phyloP scores from a whole-genome alignment of 1,140 invertebrate species.

The Achatina immaculata region DNA sequence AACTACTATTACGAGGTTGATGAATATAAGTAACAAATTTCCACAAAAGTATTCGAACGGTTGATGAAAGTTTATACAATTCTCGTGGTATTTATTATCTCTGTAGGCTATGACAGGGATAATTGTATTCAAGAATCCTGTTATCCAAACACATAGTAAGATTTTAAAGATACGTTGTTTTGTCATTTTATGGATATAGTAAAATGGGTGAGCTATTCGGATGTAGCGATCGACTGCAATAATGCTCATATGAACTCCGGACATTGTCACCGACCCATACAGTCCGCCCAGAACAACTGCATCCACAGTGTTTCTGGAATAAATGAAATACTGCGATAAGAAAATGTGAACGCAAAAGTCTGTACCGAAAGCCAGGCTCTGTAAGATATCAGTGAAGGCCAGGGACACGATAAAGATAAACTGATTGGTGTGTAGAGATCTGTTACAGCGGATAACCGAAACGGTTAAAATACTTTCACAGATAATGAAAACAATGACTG shows the following conservation, averaged over 20 bases:
- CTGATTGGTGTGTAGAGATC: background rate
- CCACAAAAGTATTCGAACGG: background rate
- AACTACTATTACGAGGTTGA: background rate
- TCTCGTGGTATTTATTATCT: background rate
- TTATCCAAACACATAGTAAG: background rate
- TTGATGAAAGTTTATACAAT: background rate
- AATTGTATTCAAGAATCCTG: background rate
- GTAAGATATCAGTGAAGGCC: background rate
- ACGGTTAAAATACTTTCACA: background rate
- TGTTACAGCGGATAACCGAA: background rate
- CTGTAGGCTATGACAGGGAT: background rate
- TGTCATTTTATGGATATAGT: background rate
- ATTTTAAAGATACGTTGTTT: background rate
- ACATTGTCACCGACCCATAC: background rate
- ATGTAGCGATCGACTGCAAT: background rate
- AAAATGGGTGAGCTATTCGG: background rate
- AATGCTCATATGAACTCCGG: background rate
- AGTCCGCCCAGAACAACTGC: background rate
- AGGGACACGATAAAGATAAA: background rate
- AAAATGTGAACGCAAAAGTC: background rate
- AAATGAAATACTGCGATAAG: background rate
- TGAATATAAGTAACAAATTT: background rate
- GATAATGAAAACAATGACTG: background rate
- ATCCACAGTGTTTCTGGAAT: background rate
- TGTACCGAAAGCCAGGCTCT: background rate